Evolutionary conservation across 2,797 vertebrate genomes (phyloP).

Genomic region (Siniperca undulata): DNA sequence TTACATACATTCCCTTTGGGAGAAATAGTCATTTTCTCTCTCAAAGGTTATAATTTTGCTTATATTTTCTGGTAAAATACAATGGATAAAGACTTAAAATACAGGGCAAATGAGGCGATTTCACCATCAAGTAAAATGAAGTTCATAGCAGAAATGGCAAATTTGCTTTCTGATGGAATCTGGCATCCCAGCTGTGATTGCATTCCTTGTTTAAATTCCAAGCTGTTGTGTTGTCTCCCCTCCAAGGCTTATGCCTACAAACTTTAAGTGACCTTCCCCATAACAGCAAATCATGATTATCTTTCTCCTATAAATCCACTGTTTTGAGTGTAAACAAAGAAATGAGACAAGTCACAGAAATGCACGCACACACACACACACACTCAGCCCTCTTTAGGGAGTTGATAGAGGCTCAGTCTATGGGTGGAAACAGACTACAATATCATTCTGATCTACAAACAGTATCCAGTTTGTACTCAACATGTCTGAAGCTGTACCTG

Average conservation of each 20-base stretch:
- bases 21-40: not conserved
- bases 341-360: constrained; percentile 57
- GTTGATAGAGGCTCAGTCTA: constrained; percentile 34
- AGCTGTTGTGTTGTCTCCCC: constrained; percentile 63
- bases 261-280: constrained; percentile 68
- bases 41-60: not conserved
- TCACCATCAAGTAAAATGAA: constrained; percentile 36
- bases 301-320: constrained; percentile 61
- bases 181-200: constrained; percentile 54
- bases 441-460: constrained; percentile 55
- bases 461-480: constrained; percentile 47
- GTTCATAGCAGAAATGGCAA: constrained; percentile 42
- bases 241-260: constrained; percentile 57
- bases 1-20: not conserved
- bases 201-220: constrained; percentile 61
- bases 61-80: constrained; percentile 5
- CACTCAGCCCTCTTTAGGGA: constrained; percentile 23
- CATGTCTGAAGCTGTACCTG: constrained; percentile 63
- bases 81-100: constrained; percentile 14
- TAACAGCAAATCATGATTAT: constrained; percentile 55
- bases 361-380: constrained; percentile 8
- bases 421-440: constrained; percentile 25
- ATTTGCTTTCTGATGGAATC: constrained; percentile 57
- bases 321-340: constrained; percentile 73
- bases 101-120: constrained; percentile 9